phyloP scores from a whole-genome alignment of 2,113 vertebrate species.

The Trichechus manatus region DNA sequence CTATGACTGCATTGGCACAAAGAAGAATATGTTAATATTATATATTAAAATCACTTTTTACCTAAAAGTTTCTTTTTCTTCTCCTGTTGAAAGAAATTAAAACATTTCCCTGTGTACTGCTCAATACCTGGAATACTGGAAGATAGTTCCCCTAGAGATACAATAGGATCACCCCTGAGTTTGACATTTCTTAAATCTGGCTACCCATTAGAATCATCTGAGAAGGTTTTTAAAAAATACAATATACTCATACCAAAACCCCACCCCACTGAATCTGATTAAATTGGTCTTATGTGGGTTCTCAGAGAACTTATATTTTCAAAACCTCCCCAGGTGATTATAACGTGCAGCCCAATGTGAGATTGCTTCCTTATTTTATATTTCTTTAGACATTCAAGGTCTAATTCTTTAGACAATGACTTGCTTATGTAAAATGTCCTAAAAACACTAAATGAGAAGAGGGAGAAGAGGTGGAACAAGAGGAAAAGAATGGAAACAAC shows the following conservation, averaged over 20 bases:
- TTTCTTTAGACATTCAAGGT: background rate
- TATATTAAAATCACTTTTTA: too few relatives aligned
- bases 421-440: background rate
- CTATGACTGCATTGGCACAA: too few relatives aligned
- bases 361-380: background rate
- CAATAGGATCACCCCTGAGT: background rate
- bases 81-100: too few relatives aligned
- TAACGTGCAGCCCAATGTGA: background rate
- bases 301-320: background rate
- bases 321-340: background rate
- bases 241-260: background rate
- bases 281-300: background rate
- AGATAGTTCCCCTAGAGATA: background rate
- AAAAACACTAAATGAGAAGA: background rate
- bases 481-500: background rate
- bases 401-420: background rate
- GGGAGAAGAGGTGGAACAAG: background rate
- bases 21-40: too few relatives aligned
- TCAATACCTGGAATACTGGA: background rate
- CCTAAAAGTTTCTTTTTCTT: too few relatives aligned
- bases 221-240: background rate
- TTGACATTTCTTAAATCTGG: background rate
- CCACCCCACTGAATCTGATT: background rate
- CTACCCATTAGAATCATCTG: background rate
- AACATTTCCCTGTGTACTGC: background rate